Conservation (phyloP, 2,113 vertebrate species). For the Neolamprologus hecqui region DNA sequence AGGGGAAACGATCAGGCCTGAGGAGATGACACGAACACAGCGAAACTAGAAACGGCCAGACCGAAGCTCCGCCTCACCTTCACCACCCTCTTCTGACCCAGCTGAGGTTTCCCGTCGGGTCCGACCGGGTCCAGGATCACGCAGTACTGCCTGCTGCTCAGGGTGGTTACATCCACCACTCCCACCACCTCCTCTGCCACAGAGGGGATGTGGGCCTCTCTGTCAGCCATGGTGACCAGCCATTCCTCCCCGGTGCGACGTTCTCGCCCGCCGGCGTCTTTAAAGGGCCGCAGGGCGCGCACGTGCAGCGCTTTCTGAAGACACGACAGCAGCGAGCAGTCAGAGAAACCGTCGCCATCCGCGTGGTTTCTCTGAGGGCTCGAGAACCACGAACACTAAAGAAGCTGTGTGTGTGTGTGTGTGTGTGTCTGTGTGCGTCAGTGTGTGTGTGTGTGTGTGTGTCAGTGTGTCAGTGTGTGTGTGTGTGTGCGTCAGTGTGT, state of each 20-base stretch:
- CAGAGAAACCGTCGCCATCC: background rate
- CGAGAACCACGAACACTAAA: fast-evolving
- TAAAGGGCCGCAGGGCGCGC: conserved; percentile 76
- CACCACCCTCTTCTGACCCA: conserved; percentile 83
- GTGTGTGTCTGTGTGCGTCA: fast-evolving
- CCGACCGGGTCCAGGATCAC: conserved; percentile 83
- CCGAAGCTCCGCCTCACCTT: conserved; percentile 68
- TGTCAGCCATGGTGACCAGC: conserved; percentile 79
- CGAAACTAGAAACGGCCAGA: background rate
- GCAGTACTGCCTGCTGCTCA: conserved; percentile 81
- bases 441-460: too few species aligned
- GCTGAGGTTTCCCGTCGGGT: conserved; percentile 78
- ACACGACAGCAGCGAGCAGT: background rate
- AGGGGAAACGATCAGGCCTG: background rate
- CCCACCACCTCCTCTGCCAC: conserved; percentile 84
- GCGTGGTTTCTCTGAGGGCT: fast-evolving
- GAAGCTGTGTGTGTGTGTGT: fast-evolving
- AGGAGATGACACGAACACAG: background rate
- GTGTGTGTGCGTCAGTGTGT: fast-evolving
- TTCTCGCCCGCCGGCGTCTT: conserved; percentile 59
- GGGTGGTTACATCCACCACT: conserved; percentile 77
- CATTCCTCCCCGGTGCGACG: conserved; percentile 85
- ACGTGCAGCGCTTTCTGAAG: conserved; percentile 83
- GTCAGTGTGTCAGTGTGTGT: too few species aligned
- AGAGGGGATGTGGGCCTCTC: conserved; percentile 82